A percentile compares a stretch with the other conserved stretches of the same genome.
These are phyloP conservation scores for Typhlichthys eigenmanni DNA, from an alignment of 2,797 vertebrate species.

Conservation along the genomic window DNA sequence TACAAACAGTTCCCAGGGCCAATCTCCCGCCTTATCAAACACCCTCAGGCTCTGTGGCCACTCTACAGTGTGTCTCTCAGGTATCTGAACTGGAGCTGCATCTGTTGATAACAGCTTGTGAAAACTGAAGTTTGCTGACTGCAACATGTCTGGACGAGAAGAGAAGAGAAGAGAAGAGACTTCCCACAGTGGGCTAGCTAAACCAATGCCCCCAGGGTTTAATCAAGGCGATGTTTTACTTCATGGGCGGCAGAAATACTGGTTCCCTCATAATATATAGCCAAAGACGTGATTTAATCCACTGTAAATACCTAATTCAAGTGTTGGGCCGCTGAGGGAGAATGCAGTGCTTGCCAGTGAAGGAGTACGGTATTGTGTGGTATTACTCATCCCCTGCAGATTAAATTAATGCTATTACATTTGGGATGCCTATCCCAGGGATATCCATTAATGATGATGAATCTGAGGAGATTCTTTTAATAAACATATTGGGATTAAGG, in stretches of 20 bases:
- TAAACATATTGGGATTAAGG: slow-evolving; percentile 27
- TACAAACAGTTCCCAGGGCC: slow-evolving; percentile 60
- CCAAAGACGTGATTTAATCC: slow-evolving; percentile 29
- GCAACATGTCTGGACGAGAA: slow-evolving; percentile 9
- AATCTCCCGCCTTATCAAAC: slow-evolving; percentile 68
- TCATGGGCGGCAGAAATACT: slow-evolving; percentile 23
- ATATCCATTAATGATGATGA: slow-evolving; percentile 61
- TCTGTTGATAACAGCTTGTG: slow-evolving; percentile 50
- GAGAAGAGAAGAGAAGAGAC: background rate
- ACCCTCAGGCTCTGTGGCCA: slow-evolving; percentile 66
- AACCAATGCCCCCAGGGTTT: slow-evolving; percentile 27
- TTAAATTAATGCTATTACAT: slow-evolving; percentile 55
- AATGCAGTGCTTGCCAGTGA: slow-evolving; percentile 1
- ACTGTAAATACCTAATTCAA: slow-evolving; percentile 40
- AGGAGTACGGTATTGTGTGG: slow-evolving; percentile 14
- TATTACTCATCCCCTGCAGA: slow-evolving; percentile 55
- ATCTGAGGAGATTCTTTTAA: slow-evolving; percentile 17
- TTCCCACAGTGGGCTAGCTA: background rate
- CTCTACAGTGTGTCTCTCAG: slow-evolving; percentile 62
- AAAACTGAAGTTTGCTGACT: slow-evolving; percentile 12
- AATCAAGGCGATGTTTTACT: slow-evolving; percentile 39
- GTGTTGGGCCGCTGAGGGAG: slow-evolving; percentile 19
- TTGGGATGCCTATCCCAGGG: slow-evolving; percentile 38
- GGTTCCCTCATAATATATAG: slow-evolving; percentile 23
- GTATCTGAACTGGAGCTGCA: slow-evolving; percentile 39